Conservation (phyloP, 2,888 invertebrate genomes). For the Leptopterna dolabrata region DNA sequence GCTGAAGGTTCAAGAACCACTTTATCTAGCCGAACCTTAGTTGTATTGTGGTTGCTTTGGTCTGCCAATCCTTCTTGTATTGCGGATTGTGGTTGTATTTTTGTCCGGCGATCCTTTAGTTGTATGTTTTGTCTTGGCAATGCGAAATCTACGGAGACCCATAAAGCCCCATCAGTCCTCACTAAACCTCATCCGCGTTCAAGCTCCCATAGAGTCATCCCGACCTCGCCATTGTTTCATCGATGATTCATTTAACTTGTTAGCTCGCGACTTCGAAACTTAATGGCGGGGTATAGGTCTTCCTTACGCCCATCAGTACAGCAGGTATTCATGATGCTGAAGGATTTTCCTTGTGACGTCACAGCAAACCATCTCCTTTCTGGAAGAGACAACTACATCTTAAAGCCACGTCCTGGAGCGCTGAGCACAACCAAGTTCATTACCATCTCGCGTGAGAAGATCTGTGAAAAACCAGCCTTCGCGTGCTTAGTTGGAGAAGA, state of each 20-base stretch:
- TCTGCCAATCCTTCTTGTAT: no score
- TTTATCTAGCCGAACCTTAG: no score
- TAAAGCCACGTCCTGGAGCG: no score
- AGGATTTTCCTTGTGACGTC: neutral
- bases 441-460: neutral
- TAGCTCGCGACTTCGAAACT: neutral
- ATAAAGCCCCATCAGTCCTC: no score
- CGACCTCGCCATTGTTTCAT: neutral
- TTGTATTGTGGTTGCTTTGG: no score
- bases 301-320: neutral
- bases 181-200: neutral
- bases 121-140: no score
- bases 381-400: no score
- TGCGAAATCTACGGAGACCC: no score
- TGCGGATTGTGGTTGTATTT: no score
- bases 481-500: neutral
- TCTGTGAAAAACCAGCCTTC: neutral
- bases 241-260: neutral
- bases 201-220: neutral
- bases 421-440: neutral
- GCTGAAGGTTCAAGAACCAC: no score
- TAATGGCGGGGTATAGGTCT: neutral
- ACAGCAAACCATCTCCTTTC: neutral
- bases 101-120: no score
- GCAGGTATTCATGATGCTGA: neutral